A percentile compares a stretch with the other conserved stretches of the same genome.
These are phyloP conservation scores for Druon quercuslanigerum DNA, from an alignment of 1,140 invertebrate genomes.

Conservation along the genomic window DNA sequence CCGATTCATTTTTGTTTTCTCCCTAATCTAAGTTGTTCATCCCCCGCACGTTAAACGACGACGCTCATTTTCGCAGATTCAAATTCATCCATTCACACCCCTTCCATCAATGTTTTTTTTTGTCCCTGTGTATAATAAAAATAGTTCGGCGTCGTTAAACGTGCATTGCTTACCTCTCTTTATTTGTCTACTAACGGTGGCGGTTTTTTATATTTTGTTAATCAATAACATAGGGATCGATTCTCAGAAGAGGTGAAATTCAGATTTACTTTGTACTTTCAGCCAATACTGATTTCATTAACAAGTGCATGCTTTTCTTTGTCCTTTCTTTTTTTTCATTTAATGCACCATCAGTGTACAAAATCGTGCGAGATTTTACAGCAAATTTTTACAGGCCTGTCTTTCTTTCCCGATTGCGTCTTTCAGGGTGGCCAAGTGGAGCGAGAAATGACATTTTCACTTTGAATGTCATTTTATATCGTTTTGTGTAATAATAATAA, in stretches of 20 bases:
- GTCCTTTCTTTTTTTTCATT: background rate
- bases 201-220: background rate
- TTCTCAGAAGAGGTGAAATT: background rate
- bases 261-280: background rate
- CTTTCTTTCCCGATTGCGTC: background rate
- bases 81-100: too few relatives aligned
- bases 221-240: background rate
- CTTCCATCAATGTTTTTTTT: too few relatives aligned
- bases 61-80: background rate
- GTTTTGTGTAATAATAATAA: too few relatives aligned
- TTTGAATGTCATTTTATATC: too few relatives aligned
- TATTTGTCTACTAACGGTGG: slow-evolving; percentile 7
- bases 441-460: too few relatives aligned
- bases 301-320: background rate
- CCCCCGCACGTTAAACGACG: slow-evolving; percentile 13
- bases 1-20: slow-evolving; percentile 66
- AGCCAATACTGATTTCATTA: background rate
- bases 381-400: slow-evolving; percentile 25
- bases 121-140: too few relatives aligned
- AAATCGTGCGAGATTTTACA: slow-evolving; percentile 31
- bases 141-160: slow-evolving; percentile 12
- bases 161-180: slow-evolving; percentile 10
- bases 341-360: slow-evolving; percentile 5
- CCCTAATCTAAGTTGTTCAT: background rate
- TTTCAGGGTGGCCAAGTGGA: background rate